Evolutionary conservation across 1,140 invertebrate genomes (phyloP).

Genomic region (Drepana arcuata): DNA sequence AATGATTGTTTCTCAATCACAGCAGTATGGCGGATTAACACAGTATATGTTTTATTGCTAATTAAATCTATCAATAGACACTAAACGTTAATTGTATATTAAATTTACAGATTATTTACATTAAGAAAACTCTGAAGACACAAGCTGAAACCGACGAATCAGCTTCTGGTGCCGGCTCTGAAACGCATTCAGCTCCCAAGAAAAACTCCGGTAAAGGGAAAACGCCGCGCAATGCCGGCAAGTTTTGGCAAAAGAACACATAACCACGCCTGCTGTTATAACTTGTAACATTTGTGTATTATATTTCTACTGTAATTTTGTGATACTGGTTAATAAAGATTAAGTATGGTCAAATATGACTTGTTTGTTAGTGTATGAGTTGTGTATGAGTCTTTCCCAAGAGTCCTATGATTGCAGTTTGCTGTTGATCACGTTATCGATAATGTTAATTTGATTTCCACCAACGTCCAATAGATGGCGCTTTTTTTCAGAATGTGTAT

Average conservation of each 20-base stretch:
- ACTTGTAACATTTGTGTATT: slow-evolving; percentile 11
- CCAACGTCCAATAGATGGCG: too few relatives aligned
- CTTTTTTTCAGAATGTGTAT: slow-evolving; percentile 5
- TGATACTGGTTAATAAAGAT: slow-evolving; percentile 39
- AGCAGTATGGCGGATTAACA: too few relatives aligned
- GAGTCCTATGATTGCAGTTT: too few relatives aligned
- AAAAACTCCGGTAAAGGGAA: slow-evolving; percentile 66
- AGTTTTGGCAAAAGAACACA: slow-evolving; percentile 76
- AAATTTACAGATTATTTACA: slow-evolving; percentile 82
- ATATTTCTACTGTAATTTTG: slow-evolving; percentile 23
- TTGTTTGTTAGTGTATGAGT: too few relatives aligned
- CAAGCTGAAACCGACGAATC: slow-evolving; percentile 79
- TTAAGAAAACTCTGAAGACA: slow-evolving; percentile 87
- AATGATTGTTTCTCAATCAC: too few relatives aligned
- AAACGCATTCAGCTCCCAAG: slow-evolving; percentile 53
- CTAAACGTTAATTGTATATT: too few relatives aligned
- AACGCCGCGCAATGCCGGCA: slow-evolving; percentile 61
- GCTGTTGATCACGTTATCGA: too few relatives aligned
- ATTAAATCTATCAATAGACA: too few relatives aligned
- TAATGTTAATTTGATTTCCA: too few relatives aligned
- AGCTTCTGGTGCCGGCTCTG: slow-evolving; percentile 70
- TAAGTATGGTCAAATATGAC: slow-evolving; percentile 14
- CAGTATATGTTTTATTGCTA: too few relatives aligned
- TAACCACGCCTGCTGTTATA: slow-evolving; percentile 23
- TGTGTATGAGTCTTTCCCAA: too few relatives aligned